Percentiles rank a stretch among this genome's conserved stretches.
These are phyloP conservation scores for Mesocricetus auratus DNA, from an alignment of 2,113 vertebrate genomes.

Conservation along the genomic window DNA sequence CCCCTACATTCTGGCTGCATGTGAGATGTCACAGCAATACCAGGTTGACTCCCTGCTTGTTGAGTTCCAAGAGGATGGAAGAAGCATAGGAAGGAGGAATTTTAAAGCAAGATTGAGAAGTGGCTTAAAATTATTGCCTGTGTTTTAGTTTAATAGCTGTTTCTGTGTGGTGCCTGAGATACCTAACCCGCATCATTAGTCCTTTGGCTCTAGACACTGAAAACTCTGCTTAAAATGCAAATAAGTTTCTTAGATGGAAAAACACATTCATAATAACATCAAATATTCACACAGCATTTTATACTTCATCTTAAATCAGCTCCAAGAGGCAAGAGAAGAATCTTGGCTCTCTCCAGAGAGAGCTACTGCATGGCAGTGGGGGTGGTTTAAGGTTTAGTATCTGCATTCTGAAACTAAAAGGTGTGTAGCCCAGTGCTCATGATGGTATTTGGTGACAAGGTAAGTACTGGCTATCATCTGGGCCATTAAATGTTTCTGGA, in stretches of 20 bases:
- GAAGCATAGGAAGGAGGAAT: not conserved
- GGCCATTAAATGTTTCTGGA: fast-evolving
- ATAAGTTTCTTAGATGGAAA: constrained; percentile 34
- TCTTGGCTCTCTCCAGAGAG: not conserved
- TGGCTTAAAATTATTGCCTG: not conserved
- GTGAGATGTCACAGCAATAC: not conserved
- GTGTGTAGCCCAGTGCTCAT: fast-evolving
- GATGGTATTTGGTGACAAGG: not conserved
- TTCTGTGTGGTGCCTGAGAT: not conserved
- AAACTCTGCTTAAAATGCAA: constrained; percentile 42
- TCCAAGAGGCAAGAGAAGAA: not conserved
- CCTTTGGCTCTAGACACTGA: not conserved
- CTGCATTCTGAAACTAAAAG: not conserved
- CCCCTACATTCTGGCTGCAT: not conserved
- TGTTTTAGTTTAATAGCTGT: not conserved
- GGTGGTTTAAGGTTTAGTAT: fast-evolving
- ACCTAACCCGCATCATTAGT: not conserved
- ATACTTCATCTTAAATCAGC: not conserved
- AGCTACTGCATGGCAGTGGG: not conserved
- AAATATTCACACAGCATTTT: not conserved
- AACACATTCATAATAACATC: not conserved
- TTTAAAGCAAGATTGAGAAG: not conserved
- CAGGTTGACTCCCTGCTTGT: not conserved
- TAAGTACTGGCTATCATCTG: fast-evolving
- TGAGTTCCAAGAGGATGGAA: fast-evolving